Conservation (phyloP, 2,113 vertebrate species). For the Platichthys stellatus region DNA sequence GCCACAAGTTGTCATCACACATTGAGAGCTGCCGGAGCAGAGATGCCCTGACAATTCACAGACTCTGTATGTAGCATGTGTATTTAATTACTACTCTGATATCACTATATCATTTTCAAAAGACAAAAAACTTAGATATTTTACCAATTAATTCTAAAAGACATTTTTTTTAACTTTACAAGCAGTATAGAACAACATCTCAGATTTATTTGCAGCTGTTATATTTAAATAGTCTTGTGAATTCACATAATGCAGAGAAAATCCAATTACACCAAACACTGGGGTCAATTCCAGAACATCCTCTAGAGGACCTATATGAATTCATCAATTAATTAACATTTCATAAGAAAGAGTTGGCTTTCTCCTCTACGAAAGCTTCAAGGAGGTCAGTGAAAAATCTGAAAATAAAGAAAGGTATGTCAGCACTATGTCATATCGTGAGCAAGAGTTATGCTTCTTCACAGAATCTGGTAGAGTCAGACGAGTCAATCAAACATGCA, state of each 20-base stretch:
- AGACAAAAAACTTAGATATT: too few relatives aligned
- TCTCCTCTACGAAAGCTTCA: neutral
- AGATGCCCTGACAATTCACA: too few relatives aligned
- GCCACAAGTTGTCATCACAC: too few relatives aligned
- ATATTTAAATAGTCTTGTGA: neutral
- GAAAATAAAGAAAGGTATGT: neutral
- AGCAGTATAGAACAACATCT: too few relatives aligned
- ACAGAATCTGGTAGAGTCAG: neutral
- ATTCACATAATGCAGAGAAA: neutral
- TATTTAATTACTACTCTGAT: too few relatives aligned
- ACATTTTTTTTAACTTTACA: too few relatives aligned
- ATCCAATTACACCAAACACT: neutral
- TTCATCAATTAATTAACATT: slow-evolving; percentile 13
- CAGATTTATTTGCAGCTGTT: too few relatives aligned
- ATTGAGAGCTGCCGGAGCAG: too few relatives aligned
- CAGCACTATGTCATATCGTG: neutral
- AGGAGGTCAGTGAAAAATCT: slow-evolving; percentile 20
- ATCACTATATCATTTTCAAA: too few relatives aligned
- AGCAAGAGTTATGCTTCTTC: neutral
- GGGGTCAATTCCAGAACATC: too few relatives aligned
- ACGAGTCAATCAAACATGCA: neutral
- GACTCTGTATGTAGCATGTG: too few relatives aligned
- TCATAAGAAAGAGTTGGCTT: neutral
- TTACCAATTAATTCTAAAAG: too few relatives aligned
- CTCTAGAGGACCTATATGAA: neutral